Evolutionary conservation across 2,113 vertebrate species (phyloP).

Genomic region (Dicrurus megarhynchus): DNA sequence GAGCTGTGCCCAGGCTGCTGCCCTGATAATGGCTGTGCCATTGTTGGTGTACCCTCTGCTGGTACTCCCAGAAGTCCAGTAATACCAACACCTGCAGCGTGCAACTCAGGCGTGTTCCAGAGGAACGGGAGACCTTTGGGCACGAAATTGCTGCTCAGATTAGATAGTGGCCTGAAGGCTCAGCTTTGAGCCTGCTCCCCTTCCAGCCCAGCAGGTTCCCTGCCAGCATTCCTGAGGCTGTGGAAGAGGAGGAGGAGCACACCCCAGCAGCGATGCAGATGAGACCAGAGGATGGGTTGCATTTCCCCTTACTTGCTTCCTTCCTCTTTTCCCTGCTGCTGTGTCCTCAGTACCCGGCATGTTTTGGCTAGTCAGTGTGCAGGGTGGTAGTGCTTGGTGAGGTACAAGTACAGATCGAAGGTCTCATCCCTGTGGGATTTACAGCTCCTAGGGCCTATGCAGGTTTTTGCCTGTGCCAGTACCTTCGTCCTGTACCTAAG

Average conservation of each 20-base stretch:
- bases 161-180: not conserved
- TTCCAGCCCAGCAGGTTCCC: not conserved
- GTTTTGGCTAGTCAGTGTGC: not conserved
- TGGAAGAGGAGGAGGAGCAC: not conserved
- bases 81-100: not conserved
- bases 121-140: not conserved
- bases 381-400: not conserved
- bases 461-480: not conserved
- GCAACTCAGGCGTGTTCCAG: not conserved
- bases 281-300: not conserved
- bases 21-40: not conserved
- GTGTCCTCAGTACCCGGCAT: not conserved
- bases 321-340: not conserved
- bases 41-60: not conserved
- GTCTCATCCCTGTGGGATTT: not conserved
- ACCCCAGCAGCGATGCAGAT: rapidly evolving
- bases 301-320: not conserved
- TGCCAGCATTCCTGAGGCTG: not conserved
- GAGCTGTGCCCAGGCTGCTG: not conserved
- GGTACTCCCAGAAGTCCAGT: not conserved
- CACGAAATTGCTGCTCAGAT: not conserved
- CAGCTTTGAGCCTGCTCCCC: not conserved
- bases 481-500: not conserved
- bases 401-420: not conserved
- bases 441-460: not conserved